Evolutionary conservation across 1,140 invertebrate genomes (phyloP), one percentile per base, ranked within the genome.

Genomic region (Drosophila sturtevanti): DNA sequence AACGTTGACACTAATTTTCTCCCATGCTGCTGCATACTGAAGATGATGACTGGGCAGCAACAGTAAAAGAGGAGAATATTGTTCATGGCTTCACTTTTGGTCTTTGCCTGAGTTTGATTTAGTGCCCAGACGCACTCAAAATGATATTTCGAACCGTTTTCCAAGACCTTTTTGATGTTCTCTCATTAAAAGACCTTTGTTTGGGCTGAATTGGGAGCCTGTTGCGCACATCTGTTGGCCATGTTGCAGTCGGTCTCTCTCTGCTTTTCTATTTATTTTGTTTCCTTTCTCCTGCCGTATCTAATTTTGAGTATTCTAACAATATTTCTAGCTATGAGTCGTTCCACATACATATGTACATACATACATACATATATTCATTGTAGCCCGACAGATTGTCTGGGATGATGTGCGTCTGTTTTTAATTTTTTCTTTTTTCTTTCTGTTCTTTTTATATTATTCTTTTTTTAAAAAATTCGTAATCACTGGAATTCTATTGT

Each of bases 181-280:
- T 48, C 16, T 18, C n/a, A 38, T 38, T 38, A n/a, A 38, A 7
- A 48, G 16, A 48, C 59, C 63, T 68, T 63, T 72, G 60, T 73
- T 44, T 63, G 72, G 51, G 59, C 64, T 68, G 68, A 59, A 60
- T 75, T 78, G 64, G 62, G 72, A 84, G 80, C 80, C 76, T 84
- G 80, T 84, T 84, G 80, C 68, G 81, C 76, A 84, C 80, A 84
- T 84, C 80, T 84, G 80, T 79, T 84, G 72, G 68, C 80, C 80
- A 84, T 69, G 59, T 75, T 70, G 63, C 59, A 61, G 12, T 44
- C 5, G 12, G 0, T 54, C n/a, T 16, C n/a, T 31, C 27, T 34
- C 27, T 31, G 5, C 5, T 0, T 31, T 4, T 7, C 6, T 31
- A 31, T 4, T 24, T 31, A 4, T 31, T 4, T 31, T 31, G 3